Conservation (phyloP, 2,888 invertebrate species). For the Agonopterix subpropinquella region DNA sequence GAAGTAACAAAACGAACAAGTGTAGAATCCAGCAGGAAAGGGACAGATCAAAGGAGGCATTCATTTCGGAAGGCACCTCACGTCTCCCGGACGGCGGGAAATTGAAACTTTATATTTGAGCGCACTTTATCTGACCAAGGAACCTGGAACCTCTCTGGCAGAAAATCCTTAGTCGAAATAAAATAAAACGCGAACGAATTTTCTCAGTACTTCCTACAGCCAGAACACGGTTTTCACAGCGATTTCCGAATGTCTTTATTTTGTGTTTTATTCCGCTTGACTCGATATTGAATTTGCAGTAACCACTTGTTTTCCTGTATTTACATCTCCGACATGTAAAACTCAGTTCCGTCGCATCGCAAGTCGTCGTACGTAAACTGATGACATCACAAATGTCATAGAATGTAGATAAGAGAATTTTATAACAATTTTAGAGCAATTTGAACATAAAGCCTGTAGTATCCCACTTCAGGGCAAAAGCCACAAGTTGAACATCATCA, state of each 20-base stretch:
- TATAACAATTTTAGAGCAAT: too few species aligned
- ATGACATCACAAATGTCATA: too few species aligned
- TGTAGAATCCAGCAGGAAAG: slow-evolving; percentile 21
- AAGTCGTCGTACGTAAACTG: too few species aligned
- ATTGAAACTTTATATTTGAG: slow-evolving; percentile 73
- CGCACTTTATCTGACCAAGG: slow-evolving; percentile 62
- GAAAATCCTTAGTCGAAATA: slow-evolving; percentile 57
- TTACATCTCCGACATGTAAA: too few species aligned
- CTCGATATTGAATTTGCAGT: slow-evolving; percentile 6
- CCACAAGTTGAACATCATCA: too few species aligned
- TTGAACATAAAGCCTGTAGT: too few species aligned
- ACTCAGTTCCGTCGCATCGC: too few species aligned
- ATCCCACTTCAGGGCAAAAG: too few species aligned
- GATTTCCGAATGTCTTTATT: slow-evolving; percentile 35
- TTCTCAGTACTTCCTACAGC: slow-evolving; percentile 40
- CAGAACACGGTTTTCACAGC: slow-evolving; percentile 36
- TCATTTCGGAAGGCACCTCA: slow-evolving; percentile 48
- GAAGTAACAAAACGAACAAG: slow-evolving; percentile 12
- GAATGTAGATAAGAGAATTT: too few species aligned
- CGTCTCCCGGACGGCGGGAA: slow-evolving; percentile 48
- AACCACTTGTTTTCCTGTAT: slow-evolving; percentile 3
- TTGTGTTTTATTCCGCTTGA: slow-evolving; percentile 6
- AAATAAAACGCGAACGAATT: slow-evolving; percentile 53
- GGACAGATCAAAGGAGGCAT: slow-evolving; percentile 39
- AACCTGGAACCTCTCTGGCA: slow-evolving; percentile 45